Evolutionary conservation across 2,888 invertebrate species (phyloP).

Genomic region (Cosmorhoe ocellata): DNA sequence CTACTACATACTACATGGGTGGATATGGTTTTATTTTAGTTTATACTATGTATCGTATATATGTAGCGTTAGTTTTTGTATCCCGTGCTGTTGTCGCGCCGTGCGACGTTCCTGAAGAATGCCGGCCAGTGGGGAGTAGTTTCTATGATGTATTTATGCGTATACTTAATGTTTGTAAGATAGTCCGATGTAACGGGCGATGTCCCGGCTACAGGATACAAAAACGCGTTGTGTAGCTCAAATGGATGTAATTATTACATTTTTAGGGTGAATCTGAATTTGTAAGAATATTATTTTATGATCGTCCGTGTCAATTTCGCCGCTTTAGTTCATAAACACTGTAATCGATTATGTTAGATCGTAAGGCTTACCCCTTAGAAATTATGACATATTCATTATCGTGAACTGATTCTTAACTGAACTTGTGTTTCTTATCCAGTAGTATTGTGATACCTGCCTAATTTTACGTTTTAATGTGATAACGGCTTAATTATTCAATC

Average conservation of each 20-base stretch:
- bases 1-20: constrained; percentile 62
- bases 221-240: constrained; percentile 64
- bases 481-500: constrained; percentile 31
- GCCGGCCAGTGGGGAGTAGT: constrained; percentile 10
- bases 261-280: constrained; percentile 73
- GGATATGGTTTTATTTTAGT: constrained; percentile 63
- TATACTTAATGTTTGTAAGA: constrained; percentile 18
- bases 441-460: constrained; percentile 29
- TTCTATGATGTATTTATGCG: constrained; percentile 19
- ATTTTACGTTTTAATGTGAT: constrained; percentile 32
- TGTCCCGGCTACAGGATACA: constrained; percentile 27
- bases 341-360: constrained; percentile 50
- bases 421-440: constrained; percentile 18
- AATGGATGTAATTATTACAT: constrained; percentile 63
- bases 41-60: constrained; percentile 39
- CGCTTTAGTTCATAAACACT: constrained; percentile 58
- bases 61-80: constrained; percentile 42
- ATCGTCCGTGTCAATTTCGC: constrained; percentile 61
- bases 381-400: constrained; percentile 9
- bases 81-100: constrained; percentile 20
- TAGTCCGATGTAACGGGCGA: constrained; percentile 27
- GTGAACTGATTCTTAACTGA: constrained; percentile 15
- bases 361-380: constrained; percentile 17
- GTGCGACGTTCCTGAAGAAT: not conserved
- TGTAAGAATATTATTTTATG: constrained; percentile 63